Conservation (phyloP, 2,888 invertebrate genomes). For the Ormyrus nitidulus region DNA sequence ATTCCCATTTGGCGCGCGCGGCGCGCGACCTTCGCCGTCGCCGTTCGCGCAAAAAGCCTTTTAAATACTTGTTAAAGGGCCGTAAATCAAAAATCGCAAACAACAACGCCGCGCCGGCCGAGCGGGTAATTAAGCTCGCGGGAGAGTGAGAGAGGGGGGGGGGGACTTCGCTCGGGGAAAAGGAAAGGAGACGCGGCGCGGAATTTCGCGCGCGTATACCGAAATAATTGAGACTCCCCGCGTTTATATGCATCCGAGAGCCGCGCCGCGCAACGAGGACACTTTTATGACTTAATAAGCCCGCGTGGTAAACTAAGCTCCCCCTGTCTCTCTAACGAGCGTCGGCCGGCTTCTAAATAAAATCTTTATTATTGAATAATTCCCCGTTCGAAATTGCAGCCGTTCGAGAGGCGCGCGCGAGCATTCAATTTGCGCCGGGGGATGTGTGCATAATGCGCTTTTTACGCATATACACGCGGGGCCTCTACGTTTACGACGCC, state of each 20-base stretch:
- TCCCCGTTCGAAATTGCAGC: too few relatives aligned
- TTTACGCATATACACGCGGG: too few relatives aligned
- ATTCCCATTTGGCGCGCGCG: slow-evolving; percentile 1
- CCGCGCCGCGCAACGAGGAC: slow-evolving; percentile 20
- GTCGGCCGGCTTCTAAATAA: slow-evolving; percentile 39
- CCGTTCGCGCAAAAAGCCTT: slow-evolving; percentile 20
- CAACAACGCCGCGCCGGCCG: neutral
- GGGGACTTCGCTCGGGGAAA: neutral
- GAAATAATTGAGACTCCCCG: slow-evolving; percentile 36
- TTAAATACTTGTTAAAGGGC: slow-evolving; percentile 20
- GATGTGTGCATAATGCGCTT: too few relatives aligned
- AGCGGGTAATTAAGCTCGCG: slow-evolving; percentile 1
- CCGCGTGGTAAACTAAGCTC: slow-evolving; percentile 6
- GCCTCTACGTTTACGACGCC: too few relatives aligned
- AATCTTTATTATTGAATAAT: neutral
- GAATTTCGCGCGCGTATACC: slow-evolving; percentile 22
- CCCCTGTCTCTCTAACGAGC: neutral
- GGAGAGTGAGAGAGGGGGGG: neutral
- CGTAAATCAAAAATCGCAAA: slow-evolving; percentile 33
- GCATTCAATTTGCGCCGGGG: too few relatives aligned
- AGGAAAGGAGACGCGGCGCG: neutral
- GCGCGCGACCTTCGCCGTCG: neutral
- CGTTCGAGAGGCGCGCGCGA: too few relatives aligned
- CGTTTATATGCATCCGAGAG: neutral
- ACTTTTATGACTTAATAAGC: slow-evolving; percentile 55